Evolutionary conservation across 2,797 vertebrate genomes (phyloP).

Genomic region (Hephaestus fuliginosus): DNA sequence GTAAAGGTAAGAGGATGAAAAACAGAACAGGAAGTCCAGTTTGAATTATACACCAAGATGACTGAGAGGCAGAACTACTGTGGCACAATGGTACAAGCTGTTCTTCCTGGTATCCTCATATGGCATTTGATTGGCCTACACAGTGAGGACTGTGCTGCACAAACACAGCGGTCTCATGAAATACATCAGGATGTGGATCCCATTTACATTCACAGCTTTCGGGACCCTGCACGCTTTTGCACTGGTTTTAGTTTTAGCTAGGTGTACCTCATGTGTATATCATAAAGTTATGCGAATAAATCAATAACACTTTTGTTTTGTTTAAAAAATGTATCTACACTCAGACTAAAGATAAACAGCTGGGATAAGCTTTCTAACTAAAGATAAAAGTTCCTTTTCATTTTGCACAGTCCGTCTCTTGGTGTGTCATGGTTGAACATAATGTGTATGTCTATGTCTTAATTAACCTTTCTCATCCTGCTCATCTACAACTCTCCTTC

Average conservation of each 20-base stretch:
- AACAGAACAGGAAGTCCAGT: neutral
- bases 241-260: neutral
- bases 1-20: constrained; percentile 3
- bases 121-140: neutral
- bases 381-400: neutral
- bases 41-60: constrained; percentile 12
- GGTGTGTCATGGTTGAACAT: neutral
- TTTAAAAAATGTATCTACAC: neutral
- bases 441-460: constrained; percentile 1
- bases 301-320: neutral
- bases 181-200: neutral
- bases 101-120: neutral
- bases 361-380: neutral
- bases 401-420: neutral
- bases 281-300: neutral
- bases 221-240: neutral
- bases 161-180: neutral
- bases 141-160: neutral
- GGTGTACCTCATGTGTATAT: neutral
- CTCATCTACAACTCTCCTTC: constrained; percentile 1
- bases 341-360: neutral
- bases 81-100: neutral
- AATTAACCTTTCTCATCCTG: constrained; percentile 11
- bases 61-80: constrained; percentile 13
- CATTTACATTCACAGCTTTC: neutral